These are phyloP conservation scores for Gymnopithys bicolor DNA, from an alignment of 2,797 vertebrate species.

Conservation along the genomic window DNA sequence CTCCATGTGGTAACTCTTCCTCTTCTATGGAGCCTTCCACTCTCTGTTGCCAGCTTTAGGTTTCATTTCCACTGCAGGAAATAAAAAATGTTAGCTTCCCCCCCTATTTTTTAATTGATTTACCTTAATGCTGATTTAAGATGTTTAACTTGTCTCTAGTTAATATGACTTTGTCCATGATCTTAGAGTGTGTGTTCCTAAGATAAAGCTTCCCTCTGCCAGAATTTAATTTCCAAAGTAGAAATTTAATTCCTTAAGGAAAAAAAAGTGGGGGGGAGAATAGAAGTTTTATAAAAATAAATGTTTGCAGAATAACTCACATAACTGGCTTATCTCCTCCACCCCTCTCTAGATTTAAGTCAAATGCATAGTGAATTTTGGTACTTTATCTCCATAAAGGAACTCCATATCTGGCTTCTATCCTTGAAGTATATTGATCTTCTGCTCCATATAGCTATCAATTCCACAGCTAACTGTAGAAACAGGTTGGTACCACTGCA, in stretches of 20 bases:
- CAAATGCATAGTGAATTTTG: background rate
- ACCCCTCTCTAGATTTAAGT: background rate
- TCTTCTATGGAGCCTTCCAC: background rate
- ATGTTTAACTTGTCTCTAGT: constrained; percentile 18
- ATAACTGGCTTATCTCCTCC: background rate
- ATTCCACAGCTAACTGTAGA: background rate
- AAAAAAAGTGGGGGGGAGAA: background rate
- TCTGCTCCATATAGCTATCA: background rate
- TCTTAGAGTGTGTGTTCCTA: background rate
- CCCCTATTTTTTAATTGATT: background rate
- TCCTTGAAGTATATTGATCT: background rate
- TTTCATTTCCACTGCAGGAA: background rate
- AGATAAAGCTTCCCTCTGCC: background rate
- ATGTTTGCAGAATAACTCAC: background rate
- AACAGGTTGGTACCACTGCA: background rate
- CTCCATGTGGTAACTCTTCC: background rate
- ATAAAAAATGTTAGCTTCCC: background rate
- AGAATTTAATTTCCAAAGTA: background rate
- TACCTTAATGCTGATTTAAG: constrained; percentile 9
- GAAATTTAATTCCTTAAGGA: background rate
- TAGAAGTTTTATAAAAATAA: background rate
- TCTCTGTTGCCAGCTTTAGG: background rate
- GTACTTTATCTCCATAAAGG: background rate
- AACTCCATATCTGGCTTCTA: background rate
- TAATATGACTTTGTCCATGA: background rate